A percentile compares a stretch with the other conserved stretches of the same genome.
Evolutionary conservation across 2,113 vertebrate species (phyloP).

Genomic region (Xyliphius kryptos): DNA sequence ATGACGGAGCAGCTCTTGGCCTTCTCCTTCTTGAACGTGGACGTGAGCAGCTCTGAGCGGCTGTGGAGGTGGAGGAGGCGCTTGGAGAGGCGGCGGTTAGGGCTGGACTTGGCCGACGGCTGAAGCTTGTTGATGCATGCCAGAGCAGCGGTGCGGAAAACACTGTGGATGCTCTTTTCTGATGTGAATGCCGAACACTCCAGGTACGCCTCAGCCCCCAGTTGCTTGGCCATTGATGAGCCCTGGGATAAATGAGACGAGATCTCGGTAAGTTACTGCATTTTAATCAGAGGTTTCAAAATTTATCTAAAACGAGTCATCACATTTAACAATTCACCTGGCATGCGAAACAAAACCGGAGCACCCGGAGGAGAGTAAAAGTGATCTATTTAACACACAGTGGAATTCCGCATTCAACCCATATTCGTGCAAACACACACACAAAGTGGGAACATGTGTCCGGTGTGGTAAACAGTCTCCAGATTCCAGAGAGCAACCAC

Average conservation of each 20-base stretch:
- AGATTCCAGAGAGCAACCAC: no score
- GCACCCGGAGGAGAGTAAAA: background rate
- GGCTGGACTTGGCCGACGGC: constrained; percentile 68
- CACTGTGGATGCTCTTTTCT: constrained; percentile 90
- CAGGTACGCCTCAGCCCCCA: constrained; percentile 86
- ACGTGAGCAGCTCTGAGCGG: constrained; percentile 84
- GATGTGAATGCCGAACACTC: constrained; percentile 93
- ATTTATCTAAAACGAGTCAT: no score
- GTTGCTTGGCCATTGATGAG: constrained; percentile 81
- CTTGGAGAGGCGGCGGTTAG: constrained; percentile 81
- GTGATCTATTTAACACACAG: no score
- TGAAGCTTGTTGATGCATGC: constrained; percentile 80
- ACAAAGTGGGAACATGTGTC: no score
- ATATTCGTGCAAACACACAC: no score
- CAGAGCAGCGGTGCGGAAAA: constrained; percentile 81
- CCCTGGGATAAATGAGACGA: constrained; percentile 62
- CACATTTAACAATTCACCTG: no score
- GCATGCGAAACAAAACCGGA: no score
- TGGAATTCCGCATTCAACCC: no score
- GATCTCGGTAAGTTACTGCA: no score
- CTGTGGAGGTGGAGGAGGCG: constrained; percentile 89
- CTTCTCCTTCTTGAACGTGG: constrained; percentile 91
- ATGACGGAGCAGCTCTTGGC: constrained; percentile 92
- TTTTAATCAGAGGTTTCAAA: no score
- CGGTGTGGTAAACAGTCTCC: no score